Percentiles rank a stretch among this genome's conserved stretches.
Conservation (phyloP, 2,113 vertebrate species). For the Cryptoleucopteryx plumbea region DNA sequence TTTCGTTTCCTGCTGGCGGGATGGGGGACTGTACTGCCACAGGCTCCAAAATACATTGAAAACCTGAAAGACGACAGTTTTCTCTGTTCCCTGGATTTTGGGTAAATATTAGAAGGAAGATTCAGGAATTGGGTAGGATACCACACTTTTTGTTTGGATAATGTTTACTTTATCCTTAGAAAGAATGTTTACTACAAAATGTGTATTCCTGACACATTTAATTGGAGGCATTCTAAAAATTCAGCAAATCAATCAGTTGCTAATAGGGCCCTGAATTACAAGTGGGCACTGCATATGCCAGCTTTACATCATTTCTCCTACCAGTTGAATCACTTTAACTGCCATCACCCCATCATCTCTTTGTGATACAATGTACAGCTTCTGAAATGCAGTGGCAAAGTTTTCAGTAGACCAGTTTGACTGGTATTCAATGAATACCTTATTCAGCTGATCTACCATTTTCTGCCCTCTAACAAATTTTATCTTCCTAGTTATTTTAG, state of each 20-base stretch:
- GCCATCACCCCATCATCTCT: background rate
- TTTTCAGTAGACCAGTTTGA: background rate
- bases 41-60: background rate
- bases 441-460: background rate
- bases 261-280: background rate
- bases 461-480: background rate
- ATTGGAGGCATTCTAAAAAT: background rate
- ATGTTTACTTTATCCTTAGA: background rate
- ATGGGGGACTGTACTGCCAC: no score
- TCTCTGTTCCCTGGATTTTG: background rate
- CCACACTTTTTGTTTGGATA: background rate
- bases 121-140: background rate
- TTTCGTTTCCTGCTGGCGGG: no score
- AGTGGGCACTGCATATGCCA: background rate
- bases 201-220: background rate
- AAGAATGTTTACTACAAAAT: background rate
- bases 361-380: background rate
- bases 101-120: background rate
- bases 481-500: background rate
- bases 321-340: background rate
- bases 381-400: background rate
- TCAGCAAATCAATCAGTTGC: background rate
- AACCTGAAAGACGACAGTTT: background rate
- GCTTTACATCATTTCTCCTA: background rate
- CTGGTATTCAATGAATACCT: background rate